phyloP scores from a whole-genome alignment of 1,140 invertebrate species.

The Drosophila tristis region DNA sequence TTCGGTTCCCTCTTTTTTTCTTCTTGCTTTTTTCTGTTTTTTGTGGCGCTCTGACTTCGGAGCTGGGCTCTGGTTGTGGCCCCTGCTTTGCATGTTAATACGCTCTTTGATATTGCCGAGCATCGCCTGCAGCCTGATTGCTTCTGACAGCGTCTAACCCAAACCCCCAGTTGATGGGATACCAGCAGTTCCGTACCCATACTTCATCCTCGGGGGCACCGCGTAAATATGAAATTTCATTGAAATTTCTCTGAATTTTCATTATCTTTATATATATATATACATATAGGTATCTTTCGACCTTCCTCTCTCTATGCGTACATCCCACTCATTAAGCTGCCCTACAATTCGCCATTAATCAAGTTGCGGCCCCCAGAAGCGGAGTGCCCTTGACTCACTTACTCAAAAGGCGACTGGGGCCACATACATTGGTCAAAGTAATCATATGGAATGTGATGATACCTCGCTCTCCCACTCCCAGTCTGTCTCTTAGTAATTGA shows the following conservation, averaged over 20 bases:
- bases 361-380: constrained; percentile 13
- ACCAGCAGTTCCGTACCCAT: too few species aligned
- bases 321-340: constrained; percentile 37
- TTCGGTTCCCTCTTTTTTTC: constrained; percentile 4
- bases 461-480: not conserved
- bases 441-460: constrained; percentile 15
- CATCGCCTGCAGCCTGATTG: constrained; percentile 79
- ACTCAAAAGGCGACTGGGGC: constrained; percentile 2
- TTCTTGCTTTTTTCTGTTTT: constrained; percentile 12
- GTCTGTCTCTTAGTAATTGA: constrained; percentile 10
- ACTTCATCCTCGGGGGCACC: constrained; percentile 17
- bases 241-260: constrained; percentile 45
- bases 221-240: constrained; percentile 57
- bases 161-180: not conserved
- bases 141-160: constrained; percentile 62
- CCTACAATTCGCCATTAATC: constrained; percentile 57
- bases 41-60: constrained; percentile 38
- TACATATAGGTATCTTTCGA: not conserved
- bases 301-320: not conserved
- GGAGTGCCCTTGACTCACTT: constrained; percentile 63
- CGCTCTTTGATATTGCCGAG: constrained; percentile 78
- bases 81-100: constrained; percentile 80
- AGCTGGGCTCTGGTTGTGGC: constrained; percentile 41
- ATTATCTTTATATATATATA: constrained; percentile 1
- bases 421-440: constrained; percentile 22